These are phyloP conservation scores for Temnopleurus reevesii DNA, from an alignment of 53 echinoderm and acorn worm species.

Conservation along the genomic window DNA sequence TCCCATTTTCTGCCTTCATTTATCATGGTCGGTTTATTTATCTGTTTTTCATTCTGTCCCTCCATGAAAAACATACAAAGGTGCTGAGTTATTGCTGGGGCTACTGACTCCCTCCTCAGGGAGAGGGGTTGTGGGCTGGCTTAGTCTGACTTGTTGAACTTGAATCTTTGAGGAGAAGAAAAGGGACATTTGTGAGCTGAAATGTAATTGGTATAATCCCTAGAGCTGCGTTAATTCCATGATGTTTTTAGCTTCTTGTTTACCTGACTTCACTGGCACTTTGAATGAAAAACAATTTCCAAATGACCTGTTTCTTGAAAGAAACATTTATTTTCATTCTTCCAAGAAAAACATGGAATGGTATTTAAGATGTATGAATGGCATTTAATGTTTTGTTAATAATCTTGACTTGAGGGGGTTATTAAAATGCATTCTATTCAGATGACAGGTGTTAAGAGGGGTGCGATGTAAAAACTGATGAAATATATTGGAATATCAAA, in stretches of 20 bases:
- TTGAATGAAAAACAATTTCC: slow-evolving; percentile 9
- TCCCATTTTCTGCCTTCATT: slow-evolving; percentile 45
- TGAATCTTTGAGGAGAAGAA: neutral
- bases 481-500: neutral
- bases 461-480: neutral
- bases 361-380: neutral
- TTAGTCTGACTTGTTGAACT: neutral
- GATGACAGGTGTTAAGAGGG: neutral
- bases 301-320: slow-evolving; percentile 7
- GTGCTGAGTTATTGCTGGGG: slow-evolving; percentile 39
- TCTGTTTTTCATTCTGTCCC: slow-evolving; percentile 30
- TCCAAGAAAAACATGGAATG: neutral
- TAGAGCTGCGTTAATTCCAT: neutral
- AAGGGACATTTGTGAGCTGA: slow-evolving; percentile 1
- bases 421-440: neutral
- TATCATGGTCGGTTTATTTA: slow-evolving; percentile 44
- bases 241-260: slow-evolving; percentile 21
- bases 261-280: neutral
- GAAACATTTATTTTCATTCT: neutral
- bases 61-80: slow-evolving; percentile 42
- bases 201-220: slow-evolving; percentile 39
- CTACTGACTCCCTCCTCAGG: neutral
- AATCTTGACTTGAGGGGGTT: neutral
- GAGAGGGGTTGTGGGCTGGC: neutral
- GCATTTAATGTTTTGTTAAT: neutral